Percentiles rank a stretch among this genome's conserved stretches.
Conservation (phyloP, 2,888 invertebrate genomes). For the Dendrolimus pini region DNA sequence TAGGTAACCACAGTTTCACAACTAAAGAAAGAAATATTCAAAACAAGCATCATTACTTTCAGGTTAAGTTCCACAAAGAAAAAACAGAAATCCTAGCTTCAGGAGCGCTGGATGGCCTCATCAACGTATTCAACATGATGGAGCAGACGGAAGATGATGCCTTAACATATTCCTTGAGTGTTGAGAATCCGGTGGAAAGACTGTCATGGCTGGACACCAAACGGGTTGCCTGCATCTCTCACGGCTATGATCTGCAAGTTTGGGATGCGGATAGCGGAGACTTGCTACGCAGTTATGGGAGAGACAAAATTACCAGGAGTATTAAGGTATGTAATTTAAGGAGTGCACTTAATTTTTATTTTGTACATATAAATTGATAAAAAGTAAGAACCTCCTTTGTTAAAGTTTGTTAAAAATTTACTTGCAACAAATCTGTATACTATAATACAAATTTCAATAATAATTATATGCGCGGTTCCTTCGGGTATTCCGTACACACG, state of each 20-base stretch:
- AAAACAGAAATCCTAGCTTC: constrained; percentile 82
- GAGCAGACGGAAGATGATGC: constrained; percentile 88
- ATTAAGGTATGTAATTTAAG: constrained; percentile 58
- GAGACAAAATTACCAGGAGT: constrained; percentile 76
- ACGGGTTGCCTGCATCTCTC: constrained; percentile 80
- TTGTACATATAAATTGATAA: neutral
- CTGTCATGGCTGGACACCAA: constrained; percentile 73
- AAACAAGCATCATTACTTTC: constrained; percentile 2
- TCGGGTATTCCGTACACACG: too few species aligned
- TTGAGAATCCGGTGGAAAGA: constrained; percentile 84
- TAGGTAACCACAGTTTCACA: too few species aligned
- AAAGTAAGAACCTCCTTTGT: too few species aligned
- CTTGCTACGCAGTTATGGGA: constrained; percentile 71
- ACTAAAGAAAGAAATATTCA: too few species aligned
- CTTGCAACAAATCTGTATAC: too few species aligned
- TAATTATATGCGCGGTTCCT: too few species aligned
- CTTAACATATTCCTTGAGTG: constrained; percentile 84
- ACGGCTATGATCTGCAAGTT: constrained; percentile 81
- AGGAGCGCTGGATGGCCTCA: constrained; percentile 89
- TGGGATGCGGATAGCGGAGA: constrained; percentile 82
- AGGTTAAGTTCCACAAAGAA: constrained; percentile 83
- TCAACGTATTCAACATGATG: constrained; percentile 88
- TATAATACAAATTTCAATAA: too few species aligned
- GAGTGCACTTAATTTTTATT: neutral
- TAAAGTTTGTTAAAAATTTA: too few species aligned